These are phyloP conservation scores for Eurypyga helias DNA, from an alignment of 2,113 vertebrate genomes.

Conservation along the genomic window DNA sequence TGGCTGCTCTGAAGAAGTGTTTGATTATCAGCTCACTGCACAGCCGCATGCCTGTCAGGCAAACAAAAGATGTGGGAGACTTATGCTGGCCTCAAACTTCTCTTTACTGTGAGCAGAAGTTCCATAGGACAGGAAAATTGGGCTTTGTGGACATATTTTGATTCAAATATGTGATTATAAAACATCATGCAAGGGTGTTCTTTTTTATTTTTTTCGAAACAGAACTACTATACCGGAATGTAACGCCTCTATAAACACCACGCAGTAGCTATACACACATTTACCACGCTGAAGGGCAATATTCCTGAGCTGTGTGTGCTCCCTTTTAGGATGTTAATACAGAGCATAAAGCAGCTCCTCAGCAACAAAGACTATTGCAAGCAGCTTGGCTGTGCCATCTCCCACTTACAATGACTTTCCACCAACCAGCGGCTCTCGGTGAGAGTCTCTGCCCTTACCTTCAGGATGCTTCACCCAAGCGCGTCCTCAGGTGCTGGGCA, in stretches of 20 bases:
- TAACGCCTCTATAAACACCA: background rate
- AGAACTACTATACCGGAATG: background rate
- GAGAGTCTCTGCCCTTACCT: background rate
- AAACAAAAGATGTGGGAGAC: background rate
- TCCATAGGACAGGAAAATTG: background rate
- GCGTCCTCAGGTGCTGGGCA: background rate
- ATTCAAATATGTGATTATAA: background rate
- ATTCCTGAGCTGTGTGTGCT: background rate
- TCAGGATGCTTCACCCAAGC: background rate
- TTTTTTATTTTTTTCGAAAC: background rate
- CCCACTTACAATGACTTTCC: background rate
- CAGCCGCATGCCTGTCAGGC: background rate
- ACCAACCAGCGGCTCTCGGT: background rate
- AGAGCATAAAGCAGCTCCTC: background rate
- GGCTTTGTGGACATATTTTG: background rate
- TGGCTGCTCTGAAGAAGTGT: background rate
- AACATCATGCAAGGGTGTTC: background rate
- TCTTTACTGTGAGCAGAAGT: background rate
- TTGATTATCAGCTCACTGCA: constrained; percentile 13
- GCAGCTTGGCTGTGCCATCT: background rate
- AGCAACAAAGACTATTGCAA: background rate
- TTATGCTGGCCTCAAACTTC: background rate
- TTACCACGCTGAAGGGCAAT: background rate
- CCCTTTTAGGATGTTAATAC: background rate
- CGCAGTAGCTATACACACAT: background rate